Percentiles rank a stretch among this genome's conserved stretches.
phyloP scores from a whole-genome alignment of 2,113 vertebrate genomes.

The Pterocles burchelli region DNA sequence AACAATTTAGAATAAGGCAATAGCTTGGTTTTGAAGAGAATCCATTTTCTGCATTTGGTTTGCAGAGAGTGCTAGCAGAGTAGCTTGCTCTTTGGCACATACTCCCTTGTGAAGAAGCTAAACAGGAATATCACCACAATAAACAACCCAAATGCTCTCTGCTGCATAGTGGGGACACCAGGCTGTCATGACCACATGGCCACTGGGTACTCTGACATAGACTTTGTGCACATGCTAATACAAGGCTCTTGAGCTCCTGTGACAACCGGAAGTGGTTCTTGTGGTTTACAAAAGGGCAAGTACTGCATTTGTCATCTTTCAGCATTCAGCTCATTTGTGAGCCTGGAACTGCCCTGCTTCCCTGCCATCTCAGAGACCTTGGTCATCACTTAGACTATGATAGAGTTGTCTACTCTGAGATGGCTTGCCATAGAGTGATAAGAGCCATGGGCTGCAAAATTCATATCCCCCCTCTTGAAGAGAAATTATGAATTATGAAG shows the following conservation, averaged over 20 bases:
- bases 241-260: neutral
- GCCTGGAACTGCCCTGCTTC: neutral
- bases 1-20: neutral
- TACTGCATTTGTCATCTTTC: neutral
- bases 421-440: neutral
- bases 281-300: neutral
- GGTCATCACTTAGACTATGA: neutral
- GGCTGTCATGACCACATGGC: neutral
- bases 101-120: neutral
- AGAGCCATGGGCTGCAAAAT: neutral
- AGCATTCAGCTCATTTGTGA: neutral
- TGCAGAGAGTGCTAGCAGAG: neutral
- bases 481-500: neutral
- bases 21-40: neutral
- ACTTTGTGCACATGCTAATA: neutral
- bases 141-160: neutral
- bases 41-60: neutral
- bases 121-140: neutral
- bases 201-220: neutral
- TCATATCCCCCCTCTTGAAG: rapidly evolving
- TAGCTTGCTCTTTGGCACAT: neutral
- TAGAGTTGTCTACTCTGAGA: rapidly evolving
- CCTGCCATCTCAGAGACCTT: neutral
- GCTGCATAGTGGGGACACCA: neutral
- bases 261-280: neutral